A percentile compares a stretch with the other conserved stretches of the same genome.
These are phyloP conservation scores for Cirrhinus mrigala DNA, from an alignment of 2,797 vertebrate genomes.

Conservation along the genomic window DNA sequence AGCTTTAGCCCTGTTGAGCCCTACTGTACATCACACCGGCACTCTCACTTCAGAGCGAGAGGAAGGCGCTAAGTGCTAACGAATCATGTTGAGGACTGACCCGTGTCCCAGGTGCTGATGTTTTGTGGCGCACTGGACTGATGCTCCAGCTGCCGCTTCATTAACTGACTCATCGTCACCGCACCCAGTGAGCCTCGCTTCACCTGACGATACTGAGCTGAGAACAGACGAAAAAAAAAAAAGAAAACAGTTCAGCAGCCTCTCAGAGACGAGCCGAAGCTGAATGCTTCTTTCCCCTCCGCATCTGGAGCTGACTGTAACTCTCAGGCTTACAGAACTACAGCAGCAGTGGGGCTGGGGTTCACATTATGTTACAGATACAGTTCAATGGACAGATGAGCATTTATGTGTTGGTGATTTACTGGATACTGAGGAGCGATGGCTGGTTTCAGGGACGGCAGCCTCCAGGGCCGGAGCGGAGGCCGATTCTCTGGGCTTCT, in stretches of 20 bases:
- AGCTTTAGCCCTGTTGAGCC: neutral
- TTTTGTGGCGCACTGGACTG: constrained; percentile 98
- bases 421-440: constrained; percentile 96
- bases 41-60: neutral
- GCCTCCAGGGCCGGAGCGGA: constrained; percentile 95
- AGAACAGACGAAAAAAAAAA: neutral
- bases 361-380: neutral
- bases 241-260: neutral
- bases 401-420: constrained; percentile 62
- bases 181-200: constrained; percentile 97
- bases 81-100: constrained; percentile 72
- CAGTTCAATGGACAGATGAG: no score
- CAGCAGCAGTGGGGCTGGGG: neutral
- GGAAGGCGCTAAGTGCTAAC: neutral
- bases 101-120: constrained; percentile 98
- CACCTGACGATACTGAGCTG: constrained; percentile 98
- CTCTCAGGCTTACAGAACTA: neutral
- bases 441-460: constrained; percentile 90
- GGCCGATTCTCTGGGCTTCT: constrained; percentile 94
- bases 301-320: neutral
- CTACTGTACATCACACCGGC: neutral
- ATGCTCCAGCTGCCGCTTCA: constrained; percentile 98
- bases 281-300: no score
- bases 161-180: constrained; percentile 97
- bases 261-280: neutral